Evolutionary conservation across 2,797 vertebrate genomes (phyloP).

Genomic region (Chelmon rostratus): DNA sequence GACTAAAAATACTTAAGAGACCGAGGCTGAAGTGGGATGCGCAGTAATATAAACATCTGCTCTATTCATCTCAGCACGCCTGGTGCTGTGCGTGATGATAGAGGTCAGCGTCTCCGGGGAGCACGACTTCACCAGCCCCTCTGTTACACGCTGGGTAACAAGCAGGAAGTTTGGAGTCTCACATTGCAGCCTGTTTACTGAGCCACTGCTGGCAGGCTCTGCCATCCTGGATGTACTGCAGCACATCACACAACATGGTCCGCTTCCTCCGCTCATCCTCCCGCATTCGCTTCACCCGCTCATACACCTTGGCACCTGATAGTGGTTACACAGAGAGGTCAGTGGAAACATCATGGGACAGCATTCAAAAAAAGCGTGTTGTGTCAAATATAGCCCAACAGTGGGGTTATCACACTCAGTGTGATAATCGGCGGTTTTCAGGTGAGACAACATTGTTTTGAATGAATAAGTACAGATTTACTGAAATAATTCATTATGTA

Average conservation of each 20-base stretch:
- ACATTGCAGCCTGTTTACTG: constrained; percentile 97
- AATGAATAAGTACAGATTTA: background rate
- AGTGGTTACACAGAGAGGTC: background rate
- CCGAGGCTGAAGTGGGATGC: constrained; percentile 33
- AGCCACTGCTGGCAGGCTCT: constrained; percentile 99
- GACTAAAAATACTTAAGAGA: constrained; percentile 50
- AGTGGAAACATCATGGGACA: background rate
- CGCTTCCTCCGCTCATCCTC: constrained; percentile 95
- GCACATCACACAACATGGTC: constrained; percentile 95
- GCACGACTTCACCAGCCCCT: constrained; percentile 13
- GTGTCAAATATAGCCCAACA: background rate
- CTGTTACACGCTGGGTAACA: constrained; percentile 39
- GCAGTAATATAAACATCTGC: constrained; percentile 34
- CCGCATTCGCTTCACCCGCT: constrained; percentile 90
- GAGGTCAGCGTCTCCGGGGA: constrained; percentile 55
- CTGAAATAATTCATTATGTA: constrained; percentile 6
- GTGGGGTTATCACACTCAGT: too few relatives aligned
- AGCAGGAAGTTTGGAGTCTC: constrained; percentile 59
- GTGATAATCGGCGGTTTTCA: background rate
- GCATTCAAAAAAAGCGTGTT: background rate
- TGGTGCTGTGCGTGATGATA: constrained; percentile 23
- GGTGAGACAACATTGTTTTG: background rate
- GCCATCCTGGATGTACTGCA: constrained; percentile 97
- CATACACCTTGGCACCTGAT: constrained; percentile 94
- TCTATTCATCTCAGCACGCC: constrained; percentile 35